phyloP scores from a whole-genome alignment of 2,888 invertebrate genomes.

The Fragum sueziense region DNA sequence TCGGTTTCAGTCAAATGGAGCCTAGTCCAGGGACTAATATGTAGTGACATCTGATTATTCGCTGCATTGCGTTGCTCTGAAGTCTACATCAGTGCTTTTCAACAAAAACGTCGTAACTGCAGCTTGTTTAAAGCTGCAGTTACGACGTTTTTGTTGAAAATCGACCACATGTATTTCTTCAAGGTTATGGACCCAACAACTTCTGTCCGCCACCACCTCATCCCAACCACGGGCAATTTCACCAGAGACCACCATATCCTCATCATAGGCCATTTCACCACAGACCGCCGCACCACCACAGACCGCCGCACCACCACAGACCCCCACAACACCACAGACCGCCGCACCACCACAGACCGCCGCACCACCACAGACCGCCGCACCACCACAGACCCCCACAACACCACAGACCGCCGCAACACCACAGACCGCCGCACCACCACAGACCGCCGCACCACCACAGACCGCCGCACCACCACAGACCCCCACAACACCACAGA shows the following conservation, averaged over 20 bases:
- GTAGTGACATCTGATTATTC: background rate
- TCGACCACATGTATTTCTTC: background rate
- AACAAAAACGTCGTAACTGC: background rate
- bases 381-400: background rate
- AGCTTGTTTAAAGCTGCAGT: too few species aligned
- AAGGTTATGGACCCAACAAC: background rate
- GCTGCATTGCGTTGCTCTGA: background rate
- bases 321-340: background rate
- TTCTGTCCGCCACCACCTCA: constrained; percentile 13
- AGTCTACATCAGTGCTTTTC: background rate
- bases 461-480: background rate
- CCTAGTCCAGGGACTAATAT: background rate
- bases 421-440: background rate
- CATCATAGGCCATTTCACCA: background rate
- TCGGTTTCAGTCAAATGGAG: too few species aligned
- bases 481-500: background rate
- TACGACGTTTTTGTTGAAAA: too few species aligned
- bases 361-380: too few species aligned
- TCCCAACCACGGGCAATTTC: background rate
- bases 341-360: background rate
- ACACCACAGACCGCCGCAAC: background rate
- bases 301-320: background rate
- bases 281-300: background rate
- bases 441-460: background rate
- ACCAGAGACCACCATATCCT: background rate